A percentile compares a stretch with the other conserved stretches of the same genome.
These are phyloP conservation scores for Drosophila mimetica DNA, from an alignment of 2,888 invertebrate genomes.

Conservation along the genomic window DNA sequence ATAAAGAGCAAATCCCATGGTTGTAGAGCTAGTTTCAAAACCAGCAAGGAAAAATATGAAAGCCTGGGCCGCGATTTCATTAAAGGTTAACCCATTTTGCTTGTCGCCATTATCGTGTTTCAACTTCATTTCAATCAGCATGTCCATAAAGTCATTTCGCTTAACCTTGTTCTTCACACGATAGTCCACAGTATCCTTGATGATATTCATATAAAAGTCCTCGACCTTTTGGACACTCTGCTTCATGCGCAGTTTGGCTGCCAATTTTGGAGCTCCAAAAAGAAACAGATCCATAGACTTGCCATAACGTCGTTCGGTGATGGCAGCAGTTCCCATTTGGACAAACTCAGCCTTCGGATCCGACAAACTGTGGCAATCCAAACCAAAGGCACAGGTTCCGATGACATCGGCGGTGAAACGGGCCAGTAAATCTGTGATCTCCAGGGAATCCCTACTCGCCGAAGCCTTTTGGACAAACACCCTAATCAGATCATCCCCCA, in stretches of 20 bases:
- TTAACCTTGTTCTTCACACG: slow-evolving; percentile 80
- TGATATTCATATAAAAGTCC: slow-evolving; percentile 84
- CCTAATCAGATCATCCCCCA: slow-evolving; percentile 55
- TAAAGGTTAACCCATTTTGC: slow-evolving; percentile 65
- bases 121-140: slow-evolving; percentile 78
- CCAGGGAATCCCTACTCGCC: slow-evolving; percentile 63
- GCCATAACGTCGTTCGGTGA: slow-evolving; percentile 57
- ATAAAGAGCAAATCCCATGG: slow-evolving; percentile 85
- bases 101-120: slow-evolving; percentile 58
- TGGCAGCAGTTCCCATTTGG: slow-evolving; percentile 69
- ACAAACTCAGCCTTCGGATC: slow-evolving; percentile 83
- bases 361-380: slow-evolving; percentile 84
- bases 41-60: slow-evolving; percentile 86
- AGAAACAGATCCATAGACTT: slow-evolving; percentile 23
- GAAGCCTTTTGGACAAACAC: slow-evolving; percentile 47
- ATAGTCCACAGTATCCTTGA: slow-evolving; percentile 64
- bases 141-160: slow-evolving; percentile 86
- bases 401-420: slow-evolving; percentile 86
- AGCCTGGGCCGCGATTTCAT: slow-evolving; percentile 85
- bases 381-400: slow-evolving; percentile 85
- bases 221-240: slow-evolving; percentile 62
- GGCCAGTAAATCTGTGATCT: slow-evolving; percentile 84
- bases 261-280: slow-evolving; percentile 54
- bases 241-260: slow-evolving; percentile 62
- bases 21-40: slow-evolving; percentile 85